Percentiles rank a stretch among this genome's conserved stretches.
phyloP scores from a whole-genome alignment of 2,113 vertebrate genomes.

The Perccottus glenii region DNA sequence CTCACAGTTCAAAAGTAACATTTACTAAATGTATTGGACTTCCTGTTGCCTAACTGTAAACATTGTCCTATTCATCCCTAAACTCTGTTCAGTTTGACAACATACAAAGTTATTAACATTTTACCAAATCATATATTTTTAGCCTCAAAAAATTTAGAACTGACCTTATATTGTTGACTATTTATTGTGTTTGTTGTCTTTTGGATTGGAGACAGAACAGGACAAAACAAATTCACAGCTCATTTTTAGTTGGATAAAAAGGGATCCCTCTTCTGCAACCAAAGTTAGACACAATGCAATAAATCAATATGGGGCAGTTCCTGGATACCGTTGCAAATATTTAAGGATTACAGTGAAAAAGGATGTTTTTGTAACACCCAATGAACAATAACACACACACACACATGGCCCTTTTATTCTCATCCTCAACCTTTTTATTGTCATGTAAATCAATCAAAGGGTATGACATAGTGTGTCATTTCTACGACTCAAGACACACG shows the following conservation, averaged over 20 bases:
- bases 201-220: constrained; percentile 32
- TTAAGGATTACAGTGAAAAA: constrained; percentile 24
- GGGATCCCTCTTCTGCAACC: constrained; percentile 6
- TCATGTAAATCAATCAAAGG: not conserved
- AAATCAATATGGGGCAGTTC: constrained; percentile 46
- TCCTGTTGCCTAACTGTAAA: constrained; percentile 48
- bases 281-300: constrained; percentile 12
- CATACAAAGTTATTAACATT: constrained; percentile 31
- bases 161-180: constrained; percentile 37
- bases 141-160: constrained; percentile 25
- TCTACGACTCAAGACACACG: not conserved
- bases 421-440: not conserved
- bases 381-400: no score
- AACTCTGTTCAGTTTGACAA: constrained; percentile 55
- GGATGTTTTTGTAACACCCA: not conserved
- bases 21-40: constrained; percentile 28
- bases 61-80: constrained; percentile 23
- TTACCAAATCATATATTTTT: constrained; percentile 31
- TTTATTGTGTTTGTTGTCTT: constrained; percentile 20
- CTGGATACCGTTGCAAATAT: constrained; percentile 32
- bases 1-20: constrained; percentile 43
- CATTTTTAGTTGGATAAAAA: constrained; percentile 9
- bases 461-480: not conserved
- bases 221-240: constrained; percentile 21
- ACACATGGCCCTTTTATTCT: no score